Evolutionary conservation across 2,797 vertebrate species (phyloP).

Genomic region (Falco cherrug): DNA sequence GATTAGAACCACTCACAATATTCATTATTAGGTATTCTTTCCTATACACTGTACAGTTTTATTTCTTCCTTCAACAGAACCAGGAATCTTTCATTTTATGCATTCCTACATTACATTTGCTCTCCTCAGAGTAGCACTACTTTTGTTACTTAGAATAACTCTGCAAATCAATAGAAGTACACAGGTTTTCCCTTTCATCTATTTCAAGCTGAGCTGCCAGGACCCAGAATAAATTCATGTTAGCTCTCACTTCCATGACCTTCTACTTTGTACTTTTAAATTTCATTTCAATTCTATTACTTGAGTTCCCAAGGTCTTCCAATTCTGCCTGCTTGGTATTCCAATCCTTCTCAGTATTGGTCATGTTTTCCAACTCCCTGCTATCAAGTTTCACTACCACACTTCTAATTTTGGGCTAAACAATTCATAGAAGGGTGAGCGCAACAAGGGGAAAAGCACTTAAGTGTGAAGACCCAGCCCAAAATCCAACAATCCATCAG

Average conservation of each 20-base stretch:
- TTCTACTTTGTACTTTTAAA: constrained; percentile 57
- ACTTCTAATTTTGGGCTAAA: constrained; percentile 10
- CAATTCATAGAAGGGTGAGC: neutral
- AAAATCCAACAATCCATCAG: neutral
- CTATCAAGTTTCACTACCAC: neutral
- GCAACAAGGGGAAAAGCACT: neutral
- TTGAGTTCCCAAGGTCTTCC: constrained; percentile 37
- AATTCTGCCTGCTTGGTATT: constrained; percentile 36
- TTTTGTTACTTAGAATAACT: constrained; percentile 31
- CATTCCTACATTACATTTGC: neutral
- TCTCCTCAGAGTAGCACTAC: constrained; percentile 9
- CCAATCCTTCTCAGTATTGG: neutral
- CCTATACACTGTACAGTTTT: neutral
- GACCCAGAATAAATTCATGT: constrained; percentile 42
- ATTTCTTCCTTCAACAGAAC: neutral
- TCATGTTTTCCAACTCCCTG: neutral
- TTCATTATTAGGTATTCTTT: neutral
- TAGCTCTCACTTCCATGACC: constrained; percentile 37
- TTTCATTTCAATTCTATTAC: constrained; percentile 65
- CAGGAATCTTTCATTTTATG: neutral
- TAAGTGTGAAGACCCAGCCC: neutral
- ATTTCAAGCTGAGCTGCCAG: constrained; percentile 39
- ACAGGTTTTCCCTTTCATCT: constrained; percentile 32
- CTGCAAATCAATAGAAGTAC: constrained; percentile 44
- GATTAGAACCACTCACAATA: neutral